These are phyloP conservation scores for Adela reaumurella DNA, from an alignment of 2,888 invertebrate species.

Conservation along the genomic window DNA sequence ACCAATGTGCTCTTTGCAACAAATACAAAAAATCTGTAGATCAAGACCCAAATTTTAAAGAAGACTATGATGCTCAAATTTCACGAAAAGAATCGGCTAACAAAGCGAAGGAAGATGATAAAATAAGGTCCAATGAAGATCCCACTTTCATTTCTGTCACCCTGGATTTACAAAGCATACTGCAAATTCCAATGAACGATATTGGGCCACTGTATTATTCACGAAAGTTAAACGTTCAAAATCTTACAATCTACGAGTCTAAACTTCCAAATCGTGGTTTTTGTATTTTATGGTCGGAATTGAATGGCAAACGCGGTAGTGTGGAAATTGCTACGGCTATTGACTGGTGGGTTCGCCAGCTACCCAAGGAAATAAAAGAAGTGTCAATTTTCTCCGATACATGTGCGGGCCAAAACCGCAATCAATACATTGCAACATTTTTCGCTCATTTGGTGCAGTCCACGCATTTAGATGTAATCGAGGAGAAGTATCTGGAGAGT, in stretches of 20 bases:
- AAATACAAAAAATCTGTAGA: too few species aligned
- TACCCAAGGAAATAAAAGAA: conserved; percentile 1
- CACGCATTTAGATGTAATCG: conserved; percentile 8
- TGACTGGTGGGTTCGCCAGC: conserved; percentile 2
- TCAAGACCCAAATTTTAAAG: too few species aligned
- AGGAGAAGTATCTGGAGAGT: background rate
- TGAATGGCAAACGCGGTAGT: conserved; percentile 6
- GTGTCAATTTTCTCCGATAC: conserved; percentile 3
- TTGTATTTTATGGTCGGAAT: conserved; percentile 10
- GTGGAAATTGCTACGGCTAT: conserved; percentile 4
- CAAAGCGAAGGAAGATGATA: too few species aligned
- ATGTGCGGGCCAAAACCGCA: conserved; percentile 5
- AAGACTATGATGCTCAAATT: too few species aligned
- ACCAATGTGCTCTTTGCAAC: too few species aligned
- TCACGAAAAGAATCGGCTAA: too few species aligned
- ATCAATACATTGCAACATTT: conserved; percentile 7
- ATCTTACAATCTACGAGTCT: conserved; percentile 2
- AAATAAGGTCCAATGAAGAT: too few species aligned
- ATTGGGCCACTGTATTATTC: background rate
- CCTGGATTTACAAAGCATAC: background rate
- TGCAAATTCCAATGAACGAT: background rate
- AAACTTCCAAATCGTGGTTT: conserved; percentile 8
- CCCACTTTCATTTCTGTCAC: background rate
- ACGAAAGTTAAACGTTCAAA: background rate
- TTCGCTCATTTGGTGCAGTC: conserved; percentile 1